Evolutionary conservation across 2,888 invertebrate genomes (phyloP), one percentile per base, ranked within the genome.

Genomic region (Capitulum mitella): DNA sequence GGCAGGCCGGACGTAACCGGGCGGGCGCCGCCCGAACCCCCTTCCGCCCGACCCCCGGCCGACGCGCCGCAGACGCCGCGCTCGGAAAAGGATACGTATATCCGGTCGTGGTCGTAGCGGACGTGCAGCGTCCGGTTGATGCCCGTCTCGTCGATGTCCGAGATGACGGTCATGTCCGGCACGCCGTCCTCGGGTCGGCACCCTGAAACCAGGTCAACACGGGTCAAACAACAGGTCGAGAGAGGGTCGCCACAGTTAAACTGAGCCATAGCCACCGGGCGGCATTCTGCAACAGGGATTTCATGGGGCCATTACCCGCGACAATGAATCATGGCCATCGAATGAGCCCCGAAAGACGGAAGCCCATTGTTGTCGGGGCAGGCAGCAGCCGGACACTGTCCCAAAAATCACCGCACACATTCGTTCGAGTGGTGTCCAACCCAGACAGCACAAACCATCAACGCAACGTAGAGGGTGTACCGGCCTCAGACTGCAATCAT

Each of bases 121-220:
- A 91, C 89, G 86, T 91, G 91, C 79, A 95, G 90, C 87, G 95
- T 95, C 84, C 91, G 90, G 87, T 95, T 95, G 88, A 95, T 95
- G 85, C 93, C 93, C 83, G 89, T 89, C 87, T 95, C 95, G 83
- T 95, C 93, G 87, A 95, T 92, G 88, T 94, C 91, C 83, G 94
- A 92, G 88, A 95, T 93, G 85, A 92, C 88, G 80, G 94, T 95
- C 95, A 95, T 94, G 88, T 95, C 95, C 84, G 93, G 91, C 84
- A 94, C 92, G 82, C 95, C 95, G 86, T 90, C 89, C 85, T 91
- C 91, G 48, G 85, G 84, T 77, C 82, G 81, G 78, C 81, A 82
- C 78, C 83, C 84, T 84, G 80, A 16, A 81, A 82, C 64, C 78
- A 43, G n/a, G n/a, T n/a, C n/a, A n/a, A n/a, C n/a, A n/a, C 32